Evolutionary conservation across 1,140 invertebrate genomes (phyloP), one percentile per base, ranked within the genome.

Genomic region (Atta cephalotes): DNA sequence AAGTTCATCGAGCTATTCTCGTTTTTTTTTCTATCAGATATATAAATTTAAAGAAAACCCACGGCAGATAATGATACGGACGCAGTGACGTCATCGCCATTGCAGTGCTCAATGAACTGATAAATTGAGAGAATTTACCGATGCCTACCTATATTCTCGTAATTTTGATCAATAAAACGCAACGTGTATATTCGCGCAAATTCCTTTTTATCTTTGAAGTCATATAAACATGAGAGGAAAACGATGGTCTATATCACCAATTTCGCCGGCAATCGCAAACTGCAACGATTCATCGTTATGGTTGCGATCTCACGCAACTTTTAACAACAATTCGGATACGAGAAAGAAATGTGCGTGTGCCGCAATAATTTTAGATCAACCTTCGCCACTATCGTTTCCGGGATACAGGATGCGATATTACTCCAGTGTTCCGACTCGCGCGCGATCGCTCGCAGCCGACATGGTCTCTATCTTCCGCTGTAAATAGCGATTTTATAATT

Each of bases 401-500:
- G 60, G 77, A 62, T 77, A 49, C 78, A 71, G 78, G 60, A 87
- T 76, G 80, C 86, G 86, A 76, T 84, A 76, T 84, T 87, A 84
- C 70, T 53, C 79, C 68, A 39, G 49, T 68, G 58, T 82, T 81
- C 28, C 45, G 10, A 35, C 58, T 65, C 53, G 58, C 66, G 7
- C 72, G n/a, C 39, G 16, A 81, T 12, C 60, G 28, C 18, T 56
- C 25, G 49, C 39, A 25, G 16, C 56, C 60, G 18, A 63, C 28
- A 21, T 45, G 58, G 56, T 25, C 76, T 88, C 81, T 87, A 88
- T 81, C 90, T 88, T 76, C 39, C 78, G 25, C 31, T 56, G 63
- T 84, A 91, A 91, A 89, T 87, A 87, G 87, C 70, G 72, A 89
- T 88, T 92, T 91, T 90, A 92, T 92, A 91, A 92, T 90, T 92